Conservation (phyloP, 2,113 vertebrate species). For the Ranitomeya imitator region DNA sequence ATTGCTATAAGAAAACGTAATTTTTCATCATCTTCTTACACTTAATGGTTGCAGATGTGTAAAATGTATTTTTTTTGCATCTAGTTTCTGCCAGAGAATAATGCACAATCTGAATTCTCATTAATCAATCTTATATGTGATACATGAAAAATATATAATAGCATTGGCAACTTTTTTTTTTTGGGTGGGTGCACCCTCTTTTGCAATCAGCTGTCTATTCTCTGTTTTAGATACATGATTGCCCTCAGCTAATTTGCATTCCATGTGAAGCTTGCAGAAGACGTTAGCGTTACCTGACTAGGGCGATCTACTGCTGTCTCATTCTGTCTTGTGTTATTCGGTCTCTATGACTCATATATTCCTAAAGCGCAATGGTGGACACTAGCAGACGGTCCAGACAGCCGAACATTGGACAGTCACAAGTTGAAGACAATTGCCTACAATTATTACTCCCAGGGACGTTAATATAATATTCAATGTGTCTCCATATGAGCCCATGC, state of each 20-base stretch:
- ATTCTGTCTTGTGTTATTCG: neutral
- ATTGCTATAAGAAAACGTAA: neutral
- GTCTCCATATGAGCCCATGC: no score
- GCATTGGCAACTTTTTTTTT: neutral
- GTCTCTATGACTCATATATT: neutral
- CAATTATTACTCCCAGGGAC: no score
- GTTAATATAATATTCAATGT: no score
- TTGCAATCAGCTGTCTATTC: constrained; percentile 24
- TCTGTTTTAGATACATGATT: constrained; percentile 7
- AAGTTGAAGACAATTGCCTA: no score
- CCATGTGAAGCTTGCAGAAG: no score
- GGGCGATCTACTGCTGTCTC: neutral
- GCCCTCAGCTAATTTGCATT: constrained; percentile 11
- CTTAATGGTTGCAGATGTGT: neutral
- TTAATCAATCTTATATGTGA: neutral
- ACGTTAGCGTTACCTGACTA: neutral
- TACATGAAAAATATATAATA: neutral
- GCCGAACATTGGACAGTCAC: no score
- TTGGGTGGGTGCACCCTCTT: neutral
- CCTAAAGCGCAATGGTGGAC: neutral
- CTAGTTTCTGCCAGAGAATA: neutral
- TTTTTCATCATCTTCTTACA: neutral
- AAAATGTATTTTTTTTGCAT: neutral
- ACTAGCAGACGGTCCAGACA: no score
- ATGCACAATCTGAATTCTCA: constrained; percentile 4